Evolutionary conservation across 2,888 invertebrate species (phyloP), one percentile per base, ranked within the genome.

Genomic region (Lepidochrysops patricia): DNA sequence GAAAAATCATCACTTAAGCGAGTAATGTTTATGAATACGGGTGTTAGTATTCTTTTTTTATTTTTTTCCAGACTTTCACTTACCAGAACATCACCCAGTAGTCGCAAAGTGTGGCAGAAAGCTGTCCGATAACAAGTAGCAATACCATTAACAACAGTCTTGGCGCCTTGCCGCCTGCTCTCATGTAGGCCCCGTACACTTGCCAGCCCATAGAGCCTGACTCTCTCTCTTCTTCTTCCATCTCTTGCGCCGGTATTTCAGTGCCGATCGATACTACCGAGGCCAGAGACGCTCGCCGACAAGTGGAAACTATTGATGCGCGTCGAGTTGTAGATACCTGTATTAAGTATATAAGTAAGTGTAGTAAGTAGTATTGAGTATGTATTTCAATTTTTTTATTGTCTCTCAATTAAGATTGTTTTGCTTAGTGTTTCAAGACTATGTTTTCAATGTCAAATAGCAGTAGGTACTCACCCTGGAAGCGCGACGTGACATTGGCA

Each of bases 41-140:
- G n/a, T n/a, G 5, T 34, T 32, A 12, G 1, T 1, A 12, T 2
- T 13, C 5, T 35, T 35, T 35, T 4, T 35, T 35, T 5, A 9
- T 29, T 9, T 29, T 29, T 29, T 9, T 9, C 9, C 9, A 2
- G 6, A 6, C 29, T 7, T 58, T 59, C 54, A 62, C 72, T 70
- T 76, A 93, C 95, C 95, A 96, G 72, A 92, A 92, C 4, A 94
- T 93, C 7, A 95, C 91, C 90, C 94, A 96, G 70, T 92, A 95
- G 73, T 96, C 96, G 5, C 93, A 92, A 0, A 92, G 91, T 35
- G 93, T 94, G 0, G 94, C 92, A 6, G 92, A 85, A 0, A 91
- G 73, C 73, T 95, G 94, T 0, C 94, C 91, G 6, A 93, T 63
- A 0, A 94, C 62, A 35, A 93, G 91, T 0, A 94, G 77, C 0